These are phyloP conservation scores for Anaspis maculata DNA, from an alignment of 2,888 invertebrate species.

Conservation along the genomic window DNA sequence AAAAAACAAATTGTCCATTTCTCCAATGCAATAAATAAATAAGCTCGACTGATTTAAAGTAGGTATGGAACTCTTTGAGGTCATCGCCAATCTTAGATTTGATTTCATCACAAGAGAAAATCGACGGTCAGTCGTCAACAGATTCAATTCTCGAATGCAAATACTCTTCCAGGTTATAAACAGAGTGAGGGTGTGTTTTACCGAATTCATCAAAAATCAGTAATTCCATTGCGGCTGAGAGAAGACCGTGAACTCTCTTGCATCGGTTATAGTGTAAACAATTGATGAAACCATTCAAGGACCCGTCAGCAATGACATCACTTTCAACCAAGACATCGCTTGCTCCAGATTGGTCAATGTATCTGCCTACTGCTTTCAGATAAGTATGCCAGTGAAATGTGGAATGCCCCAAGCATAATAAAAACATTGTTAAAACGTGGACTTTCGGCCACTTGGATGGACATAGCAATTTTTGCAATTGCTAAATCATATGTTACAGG, in stretches of 20 bases:
- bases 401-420: constrained; percentile 2
- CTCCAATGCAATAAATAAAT: not conserved
- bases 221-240: not conserved
- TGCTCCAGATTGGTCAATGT: constrained; percentile 1
- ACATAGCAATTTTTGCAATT: constrained; percentile 15
- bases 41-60: not conserved
- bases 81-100: no score
- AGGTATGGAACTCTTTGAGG: no score
- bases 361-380: constrained; percentile 3
- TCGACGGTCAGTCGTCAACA: no score
- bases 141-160: no score
- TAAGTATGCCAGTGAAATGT: constrained; percentile 1
- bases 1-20: not conserved
- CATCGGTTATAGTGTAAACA: not conserved
- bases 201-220: not conserved
- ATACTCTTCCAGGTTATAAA: no score
- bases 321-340: not conserved
- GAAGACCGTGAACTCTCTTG: not conserved
- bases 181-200: not conserved
- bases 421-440: constrained; percentile 12
- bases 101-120: no score
- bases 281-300: not conserved
- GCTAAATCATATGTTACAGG: constrained; percentile 30
- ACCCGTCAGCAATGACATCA: not conserved
- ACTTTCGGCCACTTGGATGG: constrained; percentile 20